Base-by-base conservation (phyloP, 2,797 vertebrate genomes). In the Hemitrygon akajei region DNA sequence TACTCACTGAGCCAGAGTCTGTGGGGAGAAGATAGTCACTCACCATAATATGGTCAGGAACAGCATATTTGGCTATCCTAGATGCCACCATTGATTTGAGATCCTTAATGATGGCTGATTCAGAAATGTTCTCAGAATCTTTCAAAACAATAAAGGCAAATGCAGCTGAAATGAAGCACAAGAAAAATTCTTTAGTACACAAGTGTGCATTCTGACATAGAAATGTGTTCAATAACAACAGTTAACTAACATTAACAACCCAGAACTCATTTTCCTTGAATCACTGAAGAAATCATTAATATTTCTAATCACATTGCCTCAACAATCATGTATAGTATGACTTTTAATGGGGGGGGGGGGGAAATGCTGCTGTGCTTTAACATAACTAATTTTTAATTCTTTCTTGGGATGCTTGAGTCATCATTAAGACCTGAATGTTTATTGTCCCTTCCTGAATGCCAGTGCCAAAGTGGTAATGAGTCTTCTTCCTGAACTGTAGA, bases 31-130 rank as follows among this genome's bases (percentile, higher is more conserved):
- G n/a, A 40, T 4, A 2, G 18, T 22, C 93, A 95, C 97, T 97
- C 95, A 98, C 98, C 98, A 99, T 95, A 93, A 99, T 97, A 94
- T 98, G 97, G 75, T 99, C 98, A 0, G 98, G 98, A 95, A 98
- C 96, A 0, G 98, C 99, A 0, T 99, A 99, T 95, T 99, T 99
- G 94, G 99, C 98, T 0, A 99, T 99, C 94, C 97, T 98, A 81
- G 96, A 95, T 30, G 98, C 97, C 89, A 99, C 98, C 25, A 96
- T 95, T 20, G 87, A 60, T 94, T 95, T 97, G 16, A 99, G 97
- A 91, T 98, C 97, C 80, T 96, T 95, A 76, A 96, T 94, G 93
- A 99, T 94, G 1, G 71, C 94, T 0, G 81, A 47, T 34, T 97
- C 97, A 58, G 18, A 7, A 9, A 94, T 2, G 16, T 94, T n/a